Percentiles rank a stretch among this genome's conserved stretches.
Conservation (phyloP, 2,797 vertebrate species). For the Coregonus sp. region DNA sequence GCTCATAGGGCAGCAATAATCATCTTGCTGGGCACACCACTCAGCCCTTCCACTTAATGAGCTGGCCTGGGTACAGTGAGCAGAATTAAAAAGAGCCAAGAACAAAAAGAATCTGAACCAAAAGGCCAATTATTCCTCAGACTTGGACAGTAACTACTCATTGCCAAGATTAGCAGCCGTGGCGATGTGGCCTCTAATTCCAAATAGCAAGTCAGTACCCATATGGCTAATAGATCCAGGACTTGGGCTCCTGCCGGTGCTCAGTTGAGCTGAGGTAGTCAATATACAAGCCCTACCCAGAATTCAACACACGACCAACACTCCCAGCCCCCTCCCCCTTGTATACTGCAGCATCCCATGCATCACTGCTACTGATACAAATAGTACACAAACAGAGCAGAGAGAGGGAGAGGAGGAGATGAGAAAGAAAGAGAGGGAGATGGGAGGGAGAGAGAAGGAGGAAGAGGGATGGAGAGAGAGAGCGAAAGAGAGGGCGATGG, state of each 20-base stretch:
- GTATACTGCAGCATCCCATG: slow-evolving; percentile 57
- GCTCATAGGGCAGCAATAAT: slow-evolving; percentile 40
- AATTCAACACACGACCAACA: slow-evolving; percentile 36
- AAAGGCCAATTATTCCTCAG: slow-evolving; percentile 33
- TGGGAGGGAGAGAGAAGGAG: slow-evolving; percentile 1
- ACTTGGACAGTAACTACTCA: slow-evolving; percentile 28
- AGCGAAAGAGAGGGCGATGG: neutral
- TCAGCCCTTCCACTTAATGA: slow-evolving; percentile 27
- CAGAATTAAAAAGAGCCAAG: slow-evolving; percentile 30
- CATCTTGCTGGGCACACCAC: slow-evolving; percentile 32
- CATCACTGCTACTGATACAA: slow-evolving; percentile 56
- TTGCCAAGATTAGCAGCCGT: slow-evolving; percentile 39
- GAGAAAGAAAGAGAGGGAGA: slow-evolving; percentile 11
- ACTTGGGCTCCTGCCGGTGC: neutral
- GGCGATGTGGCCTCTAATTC: slow-evolving; percentile 44
- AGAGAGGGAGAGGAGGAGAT: slow-evolving; percentile 17
- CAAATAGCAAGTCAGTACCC: slow-evolving; percentile 34
- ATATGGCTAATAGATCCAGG: slow-evolving; percentile 6
- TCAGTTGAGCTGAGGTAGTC: slow-evolving; percentile 52
- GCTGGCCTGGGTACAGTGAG: slow-evolving; percentile 20
- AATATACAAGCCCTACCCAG: slow-evolving; percentile 48
- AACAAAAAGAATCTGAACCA: slow-evolving; percentile 25
- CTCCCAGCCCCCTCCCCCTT: slow-evolving; percentile 40
- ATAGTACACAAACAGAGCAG: slow-evolving; percentile 46
- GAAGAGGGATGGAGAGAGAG: neutral